A percentile compares a stretch with the other conserved stretches of the same genome.
These are phyloP conservation scores for Helicoverpa armigera DNA, from an alignment of 1,140 invertebrate genomes.

Conservation along the genomic window DNA sequence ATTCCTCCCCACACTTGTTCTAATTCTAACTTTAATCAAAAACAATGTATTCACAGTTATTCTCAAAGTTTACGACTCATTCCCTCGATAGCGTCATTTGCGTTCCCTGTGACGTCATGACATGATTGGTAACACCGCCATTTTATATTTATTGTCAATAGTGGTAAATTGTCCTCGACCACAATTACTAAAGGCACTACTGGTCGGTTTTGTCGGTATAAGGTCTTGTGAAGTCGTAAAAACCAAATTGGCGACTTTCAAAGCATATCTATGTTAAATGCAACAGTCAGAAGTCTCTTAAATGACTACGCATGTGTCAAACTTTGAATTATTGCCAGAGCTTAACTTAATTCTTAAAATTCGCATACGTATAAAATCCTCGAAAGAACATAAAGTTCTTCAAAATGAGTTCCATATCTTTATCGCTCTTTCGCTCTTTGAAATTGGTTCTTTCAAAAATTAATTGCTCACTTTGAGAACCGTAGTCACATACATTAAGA, in stretches of 20 bases:
- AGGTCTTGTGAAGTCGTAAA: too few species aligned
- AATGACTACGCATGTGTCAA: too few species aligned
- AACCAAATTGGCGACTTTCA: too few species aligned
- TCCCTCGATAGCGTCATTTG: background rate
- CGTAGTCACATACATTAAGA: background rate
- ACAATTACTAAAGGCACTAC: too few species aligned
- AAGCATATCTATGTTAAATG: too few species aligned
- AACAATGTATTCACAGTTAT: constrained; percentile 7
- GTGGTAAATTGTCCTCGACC: background rate
- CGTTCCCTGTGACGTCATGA: background rate
- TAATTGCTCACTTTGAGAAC: constrained; percentile 21
- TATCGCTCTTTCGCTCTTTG: too few species aligned
- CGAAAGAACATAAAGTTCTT: too few species aligned
- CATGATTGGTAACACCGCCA: background rate
- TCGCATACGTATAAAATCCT: too few species aligned
- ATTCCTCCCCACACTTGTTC: background rate
- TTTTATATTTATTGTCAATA: constrained; percentile 13
- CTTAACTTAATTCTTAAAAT: too few species aligned
- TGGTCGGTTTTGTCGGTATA: too few species aligned
- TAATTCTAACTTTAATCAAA: background rate
- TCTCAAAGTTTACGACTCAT: constrained; percentile 4
- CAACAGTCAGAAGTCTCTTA: too few species aligned
- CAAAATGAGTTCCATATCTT: background rate
- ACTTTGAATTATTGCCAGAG: too few species aligned
- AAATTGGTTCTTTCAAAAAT: background rate